These are phyloP conservation scores for Megaceryle maxima DNA, from an alignment of 2,113 vertebrate genomes.

Conservation along the genomic window DNA sequence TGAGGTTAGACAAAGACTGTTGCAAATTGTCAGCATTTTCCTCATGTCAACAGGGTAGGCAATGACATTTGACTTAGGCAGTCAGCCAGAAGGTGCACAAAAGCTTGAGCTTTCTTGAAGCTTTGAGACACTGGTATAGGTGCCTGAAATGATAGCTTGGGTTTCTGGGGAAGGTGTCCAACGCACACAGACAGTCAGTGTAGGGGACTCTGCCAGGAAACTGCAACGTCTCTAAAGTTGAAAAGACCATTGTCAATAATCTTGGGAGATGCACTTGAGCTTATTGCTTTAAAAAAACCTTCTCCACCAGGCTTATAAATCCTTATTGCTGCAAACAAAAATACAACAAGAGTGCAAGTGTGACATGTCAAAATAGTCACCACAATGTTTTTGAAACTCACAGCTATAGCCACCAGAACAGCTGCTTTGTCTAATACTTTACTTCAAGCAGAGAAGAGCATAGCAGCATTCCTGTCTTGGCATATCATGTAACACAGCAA, in stretches of 20 bases:
- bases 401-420: background rate
- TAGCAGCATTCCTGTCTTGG: background rate
- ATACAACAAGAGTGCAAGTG: background rate
- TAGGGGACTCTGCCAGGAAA: background rate
- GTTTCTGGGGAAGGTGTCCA: background rate
- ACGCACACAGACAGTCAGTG: background rate
- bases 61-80: background rate
- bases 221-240: background rate
- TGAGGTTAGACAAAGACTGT: fast-evolving
- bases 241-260: background rate
- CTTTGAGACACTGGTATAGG: background rate
- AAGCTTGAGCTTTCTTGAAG: background rate
- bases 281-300: background rate
- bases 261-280: background rate
- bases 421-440: slow-evolving; percentile 11
- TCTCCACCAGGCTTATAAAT: background rate
- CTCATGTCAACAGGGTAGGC: background rate
- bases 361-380: background rate
- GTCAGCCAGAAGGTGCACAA: background rate
- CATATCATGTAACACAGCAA: background rate
- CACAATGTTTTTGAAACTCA: background rate
- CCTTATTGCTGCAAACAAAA: background rate
- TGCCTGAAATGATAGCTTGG: background rate
- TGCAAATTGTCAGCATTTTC: background rate
- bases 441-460: background rate